Evolutionary conservation across 92 coral and sea anemone genomes (phyloP), one percentile per base, ranked within the genome.

Genomic region (Meandrina meandrites): DNA sequence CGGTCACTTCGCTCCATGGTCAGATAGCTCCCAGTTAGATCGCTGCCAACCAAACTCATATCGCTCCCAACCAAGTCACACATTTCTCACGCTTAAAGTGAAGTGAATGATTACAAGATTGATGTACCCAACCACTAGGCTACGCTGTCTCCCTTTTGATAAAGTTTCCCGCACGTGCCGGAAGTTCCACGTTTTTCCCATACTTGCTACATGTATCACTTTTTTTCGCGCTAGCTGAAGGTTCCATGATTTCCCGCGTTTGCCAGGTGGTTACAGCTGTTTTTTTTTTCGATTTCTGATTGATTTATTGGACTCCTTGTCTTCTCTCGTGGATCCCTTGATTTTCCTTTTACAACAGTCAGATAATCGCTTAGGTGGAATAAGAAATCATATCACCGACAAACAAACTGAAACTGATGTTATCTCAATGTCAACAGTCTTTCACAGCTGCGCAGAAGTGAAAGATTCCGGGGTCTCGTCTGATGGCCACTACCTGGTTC

Each of bases 401-500:
- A 27, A 28, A 27, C 32, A 27, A 66, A 66, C 24, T 71, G 17
- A 51, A n/a, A 31, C 28, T 24, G 40, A 17, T 57, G 28, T 50
- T 70, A 36, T 50, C 34, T 58, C 35, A 80, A 53, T 53, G 72
- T 90, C 53, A 47, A 68, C 86, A 97, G 99, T 89, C 83, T 92
- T 87, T 42, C 93, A 86, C 84, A 92, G 87, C 85, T 97, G 99
- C 83, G 85, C 87, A 17, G 98, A 95, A 56, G 99, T 96, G 67
- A 89, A 87, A 12, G 70, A 90, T 81, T 85, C 94, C 31, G 99
- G 99, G 45, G 84, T 89, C 80, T 89, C 81, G n/a, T 88, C 90
- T 37, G 96, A 92, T 51, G 98, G 99, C 31, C 97, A 95, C 74
- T 97, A 97, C 93, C 76, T 97, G 45, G 78, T 97, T 75, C 90